Conservation (phyloP, 1,140 invertebrate species). For the Teleopsis dalmanni region DNA sequence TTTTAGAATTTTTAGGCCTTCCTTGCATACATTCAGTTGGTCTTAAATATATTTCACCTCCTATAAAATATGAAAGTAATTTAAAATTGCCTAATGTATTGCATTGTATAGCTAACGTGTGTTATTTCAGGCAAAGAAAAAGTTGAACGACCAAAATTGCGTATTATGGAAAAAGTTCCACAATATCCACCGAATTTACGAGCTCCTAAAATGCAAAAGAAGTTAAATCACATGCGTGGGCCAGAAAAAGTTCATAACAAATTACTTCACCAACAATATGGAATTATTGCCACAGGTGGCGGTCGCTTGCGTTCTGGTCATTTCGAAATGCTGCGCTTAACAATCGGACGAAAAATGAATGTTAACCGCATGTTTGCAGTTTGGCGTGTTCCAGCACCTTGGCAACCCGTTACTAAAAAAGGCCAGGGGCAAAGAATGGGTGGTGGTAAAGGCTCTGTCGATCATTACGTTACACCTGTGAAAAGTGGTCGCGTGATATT, state of each 20-base stretch:
- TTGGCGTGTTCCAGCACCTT: conserved; percentile 90
- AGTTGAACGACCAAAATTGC: conserved; percentile 63
- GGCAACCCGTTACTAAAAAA: conserved; percentile 91
- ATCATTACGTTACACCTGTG: conserved; percentile 92
- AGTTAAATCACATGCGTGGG: conserved; percentile 75
- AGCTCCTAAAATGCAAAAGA: conserved; percentile 77
- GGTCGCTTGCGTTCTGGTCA: conserved; percentile 72
- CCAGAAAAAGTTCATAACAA: conserved; percentile 79
- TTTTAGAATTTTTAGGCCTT: too few species aligned
- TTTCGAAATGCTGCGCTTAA: conserved; percentile 80
- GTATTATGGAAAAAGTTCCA: conserved; percentile 64
- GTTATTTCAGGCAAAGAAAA: conserved; percentile 57
- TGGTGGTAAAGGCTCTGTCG: conserved; percentile 90
- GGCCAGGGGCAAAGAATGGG: conserved; percentile 88
- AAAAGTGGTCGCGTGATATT: conserved; percentile 87
- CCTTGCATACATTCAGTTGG: too few species aligned
- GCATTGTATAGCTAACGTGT: too few species aligned
- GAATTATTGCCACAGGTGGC: conserved; percentile 78
- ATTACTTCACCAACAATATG: conserved; percentile 83
- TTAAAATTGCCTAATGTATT: too few species aligned
- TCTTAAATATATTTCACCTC: too few species aligned
- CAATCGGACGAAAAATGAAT: conserved; percentile 64
- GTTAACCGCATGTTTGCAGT: conserved; percentile 80
- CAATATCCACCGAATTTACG: conserved; percentile 55
- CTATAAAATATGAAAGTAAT: too few species aligned